Evolutionary conservation across 2,888 invertebrate genomes (phyloP), one percentile per base, ranked within the genome.

Genomic region (Aplocera efformata): DNA sequence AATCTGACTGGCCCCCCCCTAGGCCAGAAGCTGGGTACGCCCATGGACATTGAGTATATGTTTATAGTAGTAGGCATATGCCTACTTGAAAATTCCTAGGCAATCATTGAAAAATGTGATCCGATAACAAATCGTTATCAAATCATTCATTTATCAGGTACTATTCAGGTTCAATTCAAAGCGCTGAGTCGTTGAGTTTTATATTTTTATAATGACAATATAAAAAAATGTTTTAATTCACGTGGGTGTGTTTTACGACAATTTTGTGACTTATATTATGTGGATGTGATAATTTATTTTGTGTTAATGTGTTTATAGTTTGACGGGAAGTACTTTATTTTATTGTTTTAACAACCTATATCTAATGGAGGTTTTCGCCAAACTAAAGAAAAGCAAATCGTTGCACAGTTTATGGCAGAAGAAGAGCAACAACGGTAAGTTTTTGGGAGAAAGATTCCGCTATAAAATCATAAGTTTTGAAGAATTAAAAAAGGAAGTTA

Each of bases 371-470:
- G 20, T 45, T 4, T 45, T 36, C 26, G 29, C 8, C 6, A 45
- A 24, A 17, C 1, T 45, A 4, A 45, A 40, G 29, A 45, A 45
- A 28, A 45, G 45, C 36, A 45, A 40, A 7, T 45, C 45, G 8
- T 36, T 45, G 11, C 45, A 45, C n/a, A 45, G 32, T 11, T 29
- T 45, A 17, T 40, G 39, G 40, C 27, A 28, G 3, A 45, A 36
- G 22, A 40, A 32, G n/a, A 17, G 13, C 2, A 5, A 17, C 13
- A n/a, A n/a, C 22, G 44, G 44, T 44, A 11, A 44, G 43, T 38
- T 28, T n/a, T 10, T 3, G n/a, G n/a, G n/a, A n/a, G n/a, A n/a
- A n/a, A n/a, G n/a, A n/a, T n/a, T n/a, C n/a, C n/a, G n/a, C n/a
- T n/a, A n/a, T n/a, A n/a, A n/a, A n/a, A n/a, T n/a, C n/a, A n/a